Evolutionary conservation across 2,797 vertebrate genomes (phyloP), one percentile per base, ranked within the genome.

Genomic region (Philypnodon macrostomus): DNA sequence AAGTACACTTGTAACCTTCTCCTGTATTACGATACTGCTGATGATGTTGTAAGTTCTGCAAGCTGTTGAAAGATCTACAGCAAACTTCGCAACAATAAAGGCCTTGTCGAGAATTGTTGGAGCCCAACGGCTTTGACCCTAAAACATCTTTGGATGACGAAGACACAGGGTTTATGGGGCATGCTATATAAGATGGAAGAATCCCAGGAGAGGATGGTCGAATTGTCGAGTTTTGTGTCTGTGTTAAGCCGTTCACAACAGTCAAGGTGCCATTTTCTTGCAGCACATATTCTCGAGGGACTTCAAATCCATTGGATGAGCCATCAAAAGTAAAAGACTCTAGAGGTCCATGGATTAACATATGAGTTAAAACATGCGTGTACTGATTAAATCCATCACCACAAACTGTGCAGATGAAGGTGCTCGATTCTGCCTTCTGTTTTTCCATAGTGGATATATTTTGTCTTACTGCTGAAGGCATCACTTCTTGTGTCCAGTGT

Each of bases 391-490:
- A 92, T 42, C 92, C 92, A 72, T 91, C 90, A 12, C 89, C 88
- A 66, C 92, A 93, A 62, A 92, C 90, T 0, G 90, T 92, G 58
- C 93, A 93, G 66, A 91, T 90, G 26, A 91, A 94, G 27, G 87
- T 83, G 63, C 82, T 83, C 36, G 78, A 54, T 32, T 85, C 84
- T 51, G 74, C 71, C 39, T 82, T 81, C 48, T 81, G 79, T 61
- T 74, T 85, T 70, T 85, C 88, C 87, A 91, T 90, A 33, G 61
- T 58, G 26, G 63, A 77, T 72, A 49, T 15, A 63, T 57, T 80
- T 31, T 77, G 75, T 65, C 70, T 63, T 37, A 68, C 42, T 61
- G 42, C 60, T 47, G 73, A 81, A 66, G 84, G 79, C 80, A 85
- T 85, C 58, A 69, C 64, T 80, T 67, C 58, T 67, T 19, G 53